phyloP scores from a whole-genome alignment of 2,888 invertebrate species.

The Megamerina dolium region DNA sequence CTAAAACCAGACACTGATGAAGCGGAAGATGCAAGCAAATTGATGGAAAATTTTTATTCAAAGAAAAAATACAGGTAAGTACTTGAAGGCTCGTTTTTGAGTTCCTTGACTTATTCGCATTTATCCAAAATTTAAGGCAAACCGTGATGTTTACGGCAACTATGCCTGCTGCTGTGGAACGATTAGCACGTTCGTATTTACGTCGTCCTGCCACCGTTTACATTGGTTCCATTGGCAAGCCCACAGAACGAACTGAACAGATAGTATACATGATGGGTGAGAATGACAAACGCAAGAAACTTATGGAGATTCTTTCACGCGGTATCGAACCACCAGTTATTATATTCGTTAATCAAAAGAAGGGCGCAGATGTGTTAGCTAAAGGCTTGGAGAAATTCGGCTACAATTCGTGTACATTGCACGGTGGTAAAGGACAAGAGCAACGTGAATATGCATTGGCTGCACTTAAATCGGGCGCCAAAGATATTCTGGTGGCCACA shows the following conservation, averaged over 20 bases:
- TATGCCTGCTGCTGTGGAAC: slow-evolving; percentile 97
- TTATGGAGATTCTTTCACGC: slow-evolving; percentile 84
- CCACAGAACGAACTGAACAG: slow-evolving; percentile 96
- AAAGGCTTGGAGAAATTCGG: slow-evolving; percentile 95
- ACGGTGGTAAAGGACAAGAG: slow-evolving; percentile 99
- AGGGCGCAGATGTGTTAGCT: slow-evolving; percentile 96
- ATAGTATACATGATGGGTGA: slow-evolving; percentile 93
- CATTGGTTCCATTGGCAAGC: slow-evolving; percentile 94
- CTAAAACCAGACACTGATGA: slow-evolving; percentile 97
- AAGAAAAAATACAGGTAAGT: slow-evolving; percentile 83
- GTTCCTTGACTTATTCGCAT: too few relatives aligned
- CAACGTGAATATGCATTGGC: slow-evolving; percentile 97
- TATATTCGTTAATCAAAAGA: slow-evolving; percentile 99
- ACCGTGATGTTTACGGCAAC: slow-evolving; percentile 99
- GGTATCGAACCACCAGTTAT: slow-evolving; percentile 96
- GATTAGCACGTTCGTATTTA: slow-evolving; percentile 89
- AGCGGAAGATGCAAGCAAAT: slow-evolving; percentile 86
- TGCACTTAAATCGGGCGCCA: slow-evolving; percentile 89
- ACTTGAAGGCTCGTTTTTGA: slow-evolving; percentile 48
- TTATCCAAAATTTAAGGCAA: too few relatives aligned
- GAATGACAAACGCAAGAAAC: slow-evolving; percentile 91
- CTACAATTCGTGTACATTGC: slow-evolving; percentile 93
- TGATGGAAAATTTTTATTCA: slow-evolving; percentile 89
- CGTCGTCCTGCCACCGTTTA: slow-evolving; percentile 95
- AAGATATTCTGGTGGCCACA: slow-evolving; percentile 97